Evolutionary conservation across 2,797 vertebrate genomes (phyloP).

Genomic region (Morus bassanus): DNA sequence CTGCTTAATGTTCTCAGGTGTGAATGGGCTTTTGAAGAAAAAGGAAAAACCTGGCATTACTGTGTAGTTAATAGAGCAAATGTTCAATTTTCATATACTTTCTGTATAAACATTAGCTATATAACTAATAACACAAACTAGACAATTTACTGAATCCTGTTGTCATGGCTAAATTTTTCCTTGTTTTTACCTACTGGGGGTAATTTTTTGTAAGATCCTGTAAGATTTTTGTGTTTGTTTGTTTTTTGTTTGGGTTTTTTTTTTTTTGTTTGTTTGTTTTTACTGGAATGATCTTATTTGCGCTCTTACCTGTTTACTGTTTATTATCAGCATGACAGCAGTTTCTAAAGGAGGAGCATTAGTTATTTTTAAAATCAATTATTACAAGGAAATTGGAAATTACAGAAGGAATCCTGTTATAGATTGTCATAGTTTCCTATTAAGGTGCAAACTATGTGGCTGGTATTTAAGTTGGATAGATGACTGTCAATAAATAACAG

Average conservation of each 20-base stretch:
- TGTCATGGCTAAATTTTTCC: neutral
- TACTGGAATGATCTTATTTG: neutral
- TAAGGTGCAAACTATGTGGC: neutral
- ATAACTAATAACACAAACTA: neutral
- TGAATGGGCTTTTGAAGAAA: neutral
- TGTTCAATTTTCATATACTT: neutral
- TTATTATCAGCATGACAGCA: neutral
- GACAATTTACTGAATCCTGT: neutral
- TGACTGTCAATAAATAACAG: neutral
- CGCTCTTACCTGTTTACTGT: neutral
- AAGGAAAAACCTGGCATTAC: neutral
- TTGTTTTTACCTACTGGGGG: neutral
- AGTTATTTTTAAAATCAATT: constrained; percentile 41
- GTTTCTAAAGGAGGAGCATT: constrained; percentile 20
- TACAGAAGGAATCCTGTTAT: neutral
- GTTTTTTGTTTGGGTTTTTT: no score
- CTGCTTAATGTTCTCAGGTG: neutral
- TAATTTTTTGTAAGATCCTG: neutral
- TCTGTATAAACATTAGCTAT: neutral
- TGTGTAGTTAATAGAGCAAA: neutral
- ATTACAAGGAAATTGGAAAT: neutral
- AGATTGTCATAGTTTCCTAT: neutral
- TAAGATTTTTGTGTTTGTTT: neutral
- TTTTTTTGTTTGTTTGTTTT: neutral
- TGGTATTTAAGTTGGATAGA: neutral